phyloP scores from a whole-genome alignment of 2,797 vertebrate genomes.

The Hybognathus amarus region DNA sequence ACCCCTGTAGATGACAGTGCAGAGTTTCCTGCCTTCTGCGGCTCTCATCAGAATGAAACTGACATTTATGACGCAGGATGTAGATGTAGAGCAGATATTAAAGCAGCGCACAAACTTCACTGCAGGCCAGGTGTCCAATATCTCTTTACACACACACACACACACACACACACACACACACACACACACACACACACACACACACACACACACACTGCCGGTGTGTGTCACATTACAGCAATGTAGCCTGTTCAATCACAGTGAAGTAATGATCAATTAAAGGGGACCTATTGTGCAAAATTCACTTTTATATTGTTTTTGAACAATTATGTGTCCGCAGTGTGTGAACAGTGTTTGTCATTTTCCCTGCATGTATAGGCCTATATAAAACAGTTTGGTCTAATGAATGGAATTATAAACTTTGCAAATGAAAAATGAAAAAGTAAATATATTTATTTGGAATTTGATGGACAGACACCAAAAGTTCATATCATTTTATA shows the following conservation, averaged over 20 bases:
- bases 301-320: too few relatives aligned
- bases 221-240: background rate
- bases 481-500: background rate
- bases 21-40: background rate
- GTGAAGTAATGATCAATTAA: too few relatives aligned
- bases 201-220: too few relatives aligned
- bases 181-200: background rate
- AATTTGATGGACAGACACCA: background rate
- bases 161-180: background rate
- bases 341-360: too few relatives aligned
- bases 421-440: background rate
- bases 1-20: background rate
- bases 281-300: too few relatives aligned
- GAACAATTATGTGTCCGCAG: too few relatives aligned
- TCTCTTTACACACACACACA: background rate
- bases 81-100: slow-evolving; percentile 16
- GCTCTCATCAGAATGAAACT: slow-evolving; percentile 32
- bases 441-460: background rate
- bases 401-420: background rate
- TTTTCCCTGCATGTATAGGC: too few relatives aligned
- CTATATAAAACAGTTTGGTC: too few relatives aligned
- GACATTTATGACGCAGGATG: background rate
- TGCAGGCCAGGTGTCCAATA: background rate
- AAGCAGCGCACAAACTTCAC: background rate
- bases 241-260: background rate